Conservation (phyloP, 2,797 vertebrate species). For the Mormyrus hasselquistii region DNA sequence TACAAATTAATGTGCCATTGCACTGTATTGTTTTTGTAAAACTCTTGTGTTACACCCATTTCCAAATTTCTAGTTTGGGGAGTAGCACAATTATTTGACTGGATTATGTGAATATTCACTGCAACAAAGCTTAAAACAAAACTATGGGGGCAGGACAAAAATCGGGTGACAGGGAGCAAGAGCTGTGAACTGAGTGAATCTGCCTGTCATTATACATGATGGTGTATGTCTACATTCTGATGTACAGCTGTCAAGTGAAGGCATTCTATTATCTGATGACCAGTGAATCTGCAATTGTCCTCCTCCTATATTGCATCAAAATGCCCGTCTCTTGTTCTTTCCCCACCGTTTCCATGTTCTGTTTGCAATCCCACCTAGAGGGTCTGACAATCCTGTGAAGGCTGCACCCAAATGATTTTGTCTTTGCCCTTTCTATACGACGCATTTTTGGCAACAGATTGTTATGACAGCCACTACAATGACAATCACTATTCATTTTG, state of each 20-base stretch:
- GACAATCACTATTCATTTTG: background rate
- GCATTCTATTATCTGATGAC: background rate
- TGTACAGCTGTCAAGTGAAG: background rate
- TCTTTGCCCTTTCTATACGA: background rate
- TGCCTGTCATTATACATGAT: background rate
- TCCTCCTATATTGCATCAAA: background rate
- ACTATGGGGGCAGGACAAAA: background rate
- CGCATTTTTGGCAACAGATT: background rate
- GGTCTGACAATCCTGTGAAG: background rate
- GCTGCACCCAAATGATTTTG: background rate
- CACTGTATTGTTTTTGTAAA: background rate
- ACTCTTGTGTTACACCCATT: background rate
- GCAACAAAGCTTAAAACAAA: background rate
- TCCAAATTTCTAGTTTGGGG: background rate
- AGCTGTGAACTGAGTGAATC: too few species aligned
- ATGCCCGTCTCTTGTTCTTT: background rate
- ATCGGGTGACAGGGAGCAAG: background rate
- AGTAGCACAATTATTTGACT: background rate
- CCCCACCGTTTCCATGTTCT: background rate
- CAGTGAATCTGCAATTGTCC: background rate
- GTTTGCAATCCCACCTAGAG: background rate
- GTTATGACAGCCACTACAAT: background rate
- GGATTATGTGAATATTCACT: background rate
- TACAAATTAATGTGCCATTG: background rate
- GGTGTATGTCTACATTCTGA: background rate